These are phyloP conservation scores for Sarcoramphus papa DNA, from an alignment of 2,797 vertebrate genomes.

Conservation along the genomic window DNA sequence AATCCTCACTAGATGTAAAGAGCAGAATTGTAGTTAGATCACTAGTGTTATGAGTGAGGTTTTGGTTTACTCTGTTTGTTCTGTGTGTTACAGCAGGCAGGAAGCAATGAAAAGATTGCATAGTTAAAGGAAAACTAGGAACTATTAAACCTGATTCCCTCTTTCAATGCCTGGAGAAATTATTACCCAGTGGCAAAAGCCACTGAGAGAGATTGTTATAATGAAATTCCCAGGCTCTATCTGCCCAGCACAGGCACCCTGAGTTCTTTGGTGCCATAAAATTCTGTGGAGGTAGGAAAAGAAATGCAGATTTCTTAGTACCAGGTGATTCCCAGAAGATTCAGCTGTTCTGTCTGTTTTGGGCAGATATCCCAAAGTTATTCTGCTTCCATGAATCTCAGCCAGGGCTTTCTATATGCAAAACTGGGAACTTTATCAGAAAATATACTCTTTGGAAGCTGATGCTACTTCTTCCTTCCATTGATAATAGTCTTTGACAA, in stretches of 20 bases:
- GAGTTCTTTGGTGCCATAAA: neutral
- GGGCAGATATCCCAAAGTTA: slow-evolving; percentile 16
- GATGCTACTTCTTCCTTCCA: neutral
- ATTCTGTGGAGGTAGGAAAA: neutral
- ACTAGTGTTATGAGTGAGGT: neutral
- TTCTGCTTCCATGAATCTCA: neutral
- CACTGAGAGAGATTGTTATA: neutral
- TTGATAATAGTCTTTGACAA: neutral
- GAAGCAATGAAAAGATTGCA: neutral
- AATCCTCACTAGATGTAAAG: neutral
- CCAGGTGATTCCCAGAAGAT: slow-evolving; percentile 7
- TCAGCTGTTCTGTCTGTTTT: neutral
- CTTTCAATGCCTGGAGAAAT: neutral
- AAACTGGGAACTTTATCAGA: slow-evolving; percentile 2
- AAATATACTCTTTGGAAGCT: neutral
- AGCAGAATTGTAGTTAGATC: neutral
- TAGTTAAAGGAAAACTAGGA: neutral
- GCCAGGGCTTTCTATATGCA: slow-evolving; percentile 14
- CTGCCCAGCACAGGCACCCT: neutral
- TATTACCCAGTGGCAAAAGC: neutral
- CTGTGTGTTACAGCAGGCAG: neutral
- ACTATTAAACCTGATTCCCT: neutral
- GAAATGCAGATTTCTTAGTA: neutral
- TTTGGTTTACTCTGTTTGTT: neutral
- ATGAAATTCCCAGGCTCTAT: neutral